phyloP scores from a whole-genome alignment of 2,797 vertebrate genomes.

The Anomalospiza imberbis region DNA sequence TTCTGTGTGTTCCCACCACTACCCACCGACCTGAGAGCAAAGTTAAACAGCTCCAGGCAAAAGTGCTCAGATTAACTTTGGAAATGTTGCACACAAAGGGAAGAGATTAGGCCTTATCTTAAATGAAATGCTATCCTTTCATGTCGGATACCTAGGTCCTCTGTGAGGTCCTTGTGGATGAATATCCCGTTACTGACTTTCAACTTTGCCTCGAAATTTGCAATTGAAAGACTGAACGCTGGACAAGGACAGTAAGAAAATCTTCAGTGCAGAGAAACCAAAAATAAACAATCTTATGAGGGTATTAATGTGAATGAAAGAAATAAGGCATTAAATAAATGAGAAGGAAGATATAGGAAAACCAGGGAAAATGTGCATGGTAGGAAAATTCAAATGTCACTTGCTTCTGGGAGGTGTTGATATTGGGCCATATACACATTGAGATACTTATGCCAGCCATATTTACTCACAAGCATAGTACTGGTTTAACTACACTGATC shows the following conservation, averaged over 20 bases:
- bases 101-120: slow-evolving; percentile 26
- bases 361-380: neutral
- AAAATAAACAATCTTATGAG: neutral
- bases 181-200: neutral
- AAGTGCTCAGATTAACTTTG: neutral
- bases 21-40: neutral
- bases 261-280: neutral
- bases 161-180: neutral
- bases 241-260: neutral
- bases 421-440: neutral
- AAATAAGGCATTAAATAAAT: neutral
- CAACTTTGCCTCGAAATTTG: neutral
- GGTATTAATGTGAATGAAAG: neutral
- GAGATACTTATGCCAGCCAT: neutral
- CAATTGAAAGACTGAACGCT: neutral
- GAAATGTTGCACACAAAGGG: neutral
- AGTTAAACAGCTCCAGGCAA: neutral
- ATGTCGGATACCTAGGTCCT: slow-evolving; percentile 4
- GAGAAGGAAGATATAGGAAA: neutral
- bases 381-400: neutral
- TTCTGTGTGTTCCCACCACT: neutral
- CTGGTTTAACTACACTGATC: neutral
- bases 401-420: neutral
- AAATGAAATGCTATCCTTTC: slow-evolving; percentile 31
- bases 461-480: neutral